Percentiles rank a stretch among this genome's conserved stretches.
Evolutionary conservation across 2,797 vertebrate genomes (phyloP).

Genomic region (Neosilurus hyrtlii): DNA sequence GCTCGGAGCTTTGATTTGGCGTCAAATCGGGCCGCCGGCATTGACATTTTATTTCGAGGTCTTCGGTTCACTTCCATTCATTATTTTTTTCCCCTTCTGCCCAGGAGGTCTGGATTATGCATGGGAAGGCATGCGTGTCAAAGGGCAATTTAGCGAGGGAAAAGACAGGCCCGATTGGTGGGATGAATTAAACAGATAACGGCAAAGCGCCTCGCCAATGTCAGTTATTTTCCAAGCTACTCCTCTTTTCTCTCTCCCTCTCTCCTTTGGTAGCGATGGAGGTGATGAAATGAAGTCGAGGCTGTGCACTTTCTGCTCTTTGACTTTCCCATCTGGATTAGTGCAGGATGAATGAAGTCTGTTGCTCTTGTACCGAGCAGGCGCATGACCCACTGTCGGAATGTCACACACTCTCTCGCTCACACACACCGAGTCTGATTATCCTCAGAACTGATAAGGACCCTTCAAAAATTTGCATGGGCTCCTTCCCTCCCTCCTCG

Average conservation of each 20-base stretch:
- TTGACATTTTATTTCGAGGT: slow-evolving; percentile 79
- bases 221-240: slow-evolving; percentile 72
- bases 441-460: slow-evolving; percentile 45
- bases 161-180: slow-evolving; percentile 82
- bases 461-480: slow-evolving; percentile 47
- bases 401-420: slow-evolving; percentile 57
- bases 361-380: slow-evolving; percentile 81
- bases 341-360: slow-evolving; percentile 84
- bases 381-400: slow-evolving; percentile 79
- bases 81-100: slow-evolving; percentile 76
- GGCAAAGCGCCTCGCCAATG: slow-evolving; percentile 60
- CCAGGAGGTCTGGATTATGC: slow-evolving; percentile 81
- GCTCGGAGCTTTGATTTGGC: slow-evolving; percentile 69
- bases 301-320: slow-evolving; percentile 83
- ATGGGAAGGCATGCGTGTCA: slow-evolving; percentile 84
- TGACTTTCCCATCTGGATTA: slow-evolving; percentile 87
- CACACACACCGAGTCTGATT: slow-evolving; percentile 33
- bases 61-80: slow-evolving; percentile 77
- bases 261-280: slow-evolving; percentile 67
- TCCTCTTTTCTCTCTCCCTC: slow-evolving; percentile 62
- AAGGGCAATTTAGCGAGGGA: slow-evolving; percentile 82
- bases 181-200: slow-evolving; percentile 86
- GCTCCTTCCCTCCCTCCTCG: not conserved
- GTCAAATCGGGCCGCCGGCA: slow-evolving; percentile 73
- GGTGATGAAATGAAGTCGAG: slow-evolving; percentile 84